Base-by-base conservation (phyloP, 2,888 invertebrate species). In the Microplitis manilae region DNA sequence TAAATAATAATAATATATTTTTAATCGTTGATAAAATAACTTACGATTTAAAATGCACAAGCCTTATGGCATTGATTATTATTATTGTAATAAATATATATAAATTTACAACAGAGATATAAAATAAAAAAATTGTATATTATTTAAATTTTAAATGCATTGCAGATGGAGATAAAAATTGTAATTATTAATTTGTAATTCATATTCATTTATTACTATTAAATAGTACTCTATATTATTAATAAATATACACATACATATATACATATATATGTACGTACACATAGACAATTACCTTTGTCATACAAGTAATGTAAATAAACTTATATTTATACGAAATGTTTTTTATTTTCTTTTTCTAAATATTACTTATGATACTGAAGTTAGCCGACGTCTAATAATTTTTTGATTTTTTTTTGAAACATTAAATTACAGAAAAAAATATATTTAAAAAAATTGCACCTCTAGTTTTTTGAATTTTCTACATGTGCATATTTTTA, bases 321-420 rank as follows among this genome's bases (percentile, higher is more conserved):
- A 89, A 89, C 89, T 86, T 89, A 89, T 88, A 89, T 88, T 89
- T 89, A 89, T 89, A 89, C 86, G 85, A 88, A 80, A 80, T 68
- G 13, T 6, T 38, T 6, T 38, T 62, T 67, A 17, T 73, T 69
- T n/a, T 17, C 73, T 74, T 17, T 59, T 40, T 39, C 39, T 68
- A 15, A 77, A 67, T 20, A 17, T 17, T 20, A 64, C 7, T 38
- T 59, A 20, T 1, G 59, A 59, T 59, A 30, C 30, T 30, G 30
- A 4, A 4, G 2, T 20, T 20, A 20, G 2, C 20, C 2, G 20
- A 20, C 20, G 20, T 20, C 20, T 20, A 20, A 20, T 17, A 17
- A 17, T 17, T 20, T 20, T 20, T 20, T 1, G 1, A 2, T 2
- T 20, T 20, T 20, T 20, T 20, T 20, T 20, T 20, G 0, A 20